phyloP scores from a whole-genome alignment of 2,888 invertebrate genomes.

The Lasiommata megera region DNA sequence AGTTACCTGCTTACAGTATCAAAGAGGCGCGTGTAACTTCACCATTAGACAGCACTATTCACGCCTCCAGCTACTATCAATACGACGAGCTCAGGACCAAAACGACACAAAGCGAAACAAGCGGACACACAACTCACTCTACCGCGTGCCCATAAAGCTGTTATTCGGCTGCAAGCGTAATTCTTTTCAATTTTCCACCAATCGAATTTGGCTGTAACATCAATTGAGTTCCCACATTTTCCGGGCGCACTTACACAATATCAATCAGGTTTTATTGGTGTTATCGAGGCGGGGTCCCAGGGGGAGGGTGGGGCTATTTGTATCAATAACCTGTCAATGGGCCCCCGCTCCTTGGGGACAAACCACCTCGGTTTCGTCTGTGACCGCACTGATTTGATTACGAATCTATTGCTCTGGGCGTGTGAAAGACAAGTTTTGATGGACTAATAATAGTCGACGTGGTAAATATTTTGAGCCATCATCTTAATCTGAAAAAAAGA shows the following conservation, averaged over 20 bases:
- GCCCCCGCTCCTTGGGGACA: constrained; percentile 67
- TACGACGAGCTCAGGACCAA: constrained; percentile 46
- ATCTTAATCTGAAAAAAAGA: too few species aligned
- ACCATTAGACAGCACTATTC: constrained; percentile 71
- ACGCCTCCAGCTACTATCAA: constrained; percentile 72
- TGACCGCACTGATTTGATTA: constrained; percentile 75
- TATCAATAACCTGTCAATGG: constrained; percentile 83
- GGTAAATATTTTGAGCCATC: too few species aligned
- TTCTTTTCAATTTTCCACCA: constrained; percentile 80
- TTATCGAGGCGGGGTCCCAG: constrained; percentile 64
- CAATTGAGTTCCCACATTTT: constrained; percentile 82
- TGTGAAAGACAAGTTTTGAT: constrained; percentile 47
- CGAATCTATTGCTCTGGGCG: constrained; percentile 58
- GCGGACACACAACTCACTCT: constrained; percentile 43
- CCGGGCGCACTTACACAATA: constrained; percentile 81
- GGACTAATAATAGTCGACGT: constrained; percentile 5
- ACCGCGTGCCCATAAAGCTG: constrained; percentile 40
- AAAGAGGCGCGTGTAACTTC: constrained; percentile 47
- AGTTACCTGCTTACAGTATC: background rate
- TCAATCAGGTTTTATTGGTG: constrained; percentile 82
- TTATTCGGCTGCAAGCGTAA: constrained; percentile 42
- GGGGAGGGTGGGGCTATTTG: constrained; percentile 69
- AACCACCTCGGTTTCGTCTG: constrained; percentile 59
- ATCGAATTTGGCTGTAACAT: constrained; percentile 80
- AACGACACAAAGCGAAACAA: constrained; percentile 41